These are phyloP conservation scores for Conus betulinus DNA, from an alignment of 1,140 invertebrate species.

Conservation along the genomic window DNA sequence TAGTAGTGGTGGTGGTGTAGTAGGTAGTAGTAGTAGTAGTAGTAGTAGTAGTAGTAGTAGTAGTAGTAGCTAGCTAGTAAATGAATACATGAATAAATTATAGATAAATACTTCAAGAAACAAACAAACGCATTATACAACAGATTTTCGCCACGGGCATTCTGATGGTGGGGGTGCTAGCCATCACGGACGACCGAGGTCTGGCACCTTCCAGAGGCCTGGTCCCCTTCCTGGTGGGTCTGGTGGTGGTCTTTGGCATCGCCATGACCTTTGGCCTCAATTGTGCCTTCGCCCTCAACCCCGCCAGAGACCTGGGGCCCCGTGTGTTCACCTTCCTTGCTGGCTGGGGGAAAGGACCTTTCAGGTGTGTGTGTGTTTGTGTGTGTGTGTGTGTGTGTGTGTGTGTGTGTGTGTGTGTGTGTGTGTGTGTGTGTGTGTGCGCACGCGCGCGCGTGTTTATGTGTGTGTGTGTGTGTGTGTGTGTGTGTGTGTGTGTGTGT, in stretches of 20 bases:
- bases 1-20: too few species aligned
- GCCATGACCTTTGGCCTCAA: slow-evolving; percentile 79
- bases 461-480: neutral
- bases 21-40: too few species aligned
- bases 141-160: slow-evolving; percentile 80
- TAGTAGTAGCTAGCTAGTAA: too few species aligned
- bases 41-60: too few species aligned
- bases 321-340: slow-evolving; percentile 79
- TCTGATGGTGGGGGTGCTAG: slow-evolving; percentile 78
- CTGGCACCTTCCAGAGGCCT: slow-evolving; percentile 68
- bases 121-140: too few species aligned
- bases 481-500: neutral
- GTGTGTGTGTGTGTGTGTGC: neutral
- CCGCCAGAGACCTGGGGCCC: slow-evolving; percentile 81
- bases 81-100: too few species aligned
- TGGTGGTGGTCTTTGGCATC: slow-evolving; percentile 78
- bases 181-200: slow-evolving; percentile 78
- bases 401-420: neutral
- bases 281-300: slow-evolving; percentile 82
- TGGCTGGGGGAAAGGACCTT: slow-evolving; percentile 76
- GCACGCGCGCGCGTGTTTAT: neutral
- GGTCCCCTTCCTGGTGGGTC: slow-evolving; percentile 77
- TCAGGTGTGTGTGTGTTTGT: slow-evolving; percentile 22
- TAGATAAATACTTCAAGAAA: too few species aligned
- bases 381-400: neutral